Evolutionary conservation across 2,888 invertebrate species (phyloP).

Genomic region (Copidosoma aretas): DNA sequence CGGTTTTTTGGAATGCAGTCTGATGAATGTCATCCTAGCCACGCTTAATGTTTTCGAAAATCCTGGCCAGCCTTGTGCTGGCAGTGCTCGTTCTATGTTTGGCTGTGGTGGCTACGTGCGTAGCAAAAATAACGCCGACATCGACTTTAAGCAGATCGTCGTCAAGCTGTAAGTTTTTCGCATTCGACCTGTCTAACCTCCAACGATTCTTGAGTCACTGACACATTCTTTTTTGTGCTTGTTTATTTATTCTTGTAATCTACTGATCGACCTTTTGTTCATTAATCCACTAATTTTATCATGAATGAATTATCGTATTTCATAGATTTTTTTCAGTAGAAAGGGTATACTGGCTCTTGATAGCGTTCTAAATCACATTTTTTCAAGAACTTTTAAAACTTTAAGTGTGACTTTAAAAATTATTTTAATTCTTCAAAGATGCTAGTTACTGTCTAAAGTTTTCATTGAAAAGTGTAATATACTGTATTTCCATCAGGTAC

Average conservation of each 20-base stretch:
- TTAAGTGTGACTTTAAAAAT: no score
- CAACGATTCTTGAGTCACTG: no score
- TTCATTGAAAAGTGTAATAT: background rate
- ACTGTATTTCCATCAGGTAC: conserved; percentile 67
- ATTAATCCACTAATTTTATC: background rate
- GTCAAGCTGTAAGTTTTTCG: conserved; percentile 80
- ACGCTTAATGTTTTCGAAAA: conserved; percentile 2
- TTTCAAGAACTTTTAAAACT: no score
- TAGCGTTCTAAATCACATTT: no score
- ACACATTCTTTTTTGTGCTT: background rate
- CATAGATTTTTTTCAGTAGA: no score
- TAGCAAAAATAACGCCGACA: conserved; percentile 74
- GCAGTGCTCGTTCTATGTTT: conserved; percentile 63
- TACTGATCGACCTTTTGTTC: background rate
- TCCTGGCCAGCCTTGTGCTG: background rate
- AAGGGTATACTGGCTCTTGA: no score
- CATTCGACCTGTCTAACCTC: conserved; percentile 10
- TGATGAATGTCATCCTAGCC: conserved; percentile 6
- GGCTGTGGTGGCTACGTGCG: conserved; percentile 94
- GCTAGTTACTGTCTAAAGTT: background rate
- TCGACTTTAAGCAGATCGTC: conserved; percentile 87
- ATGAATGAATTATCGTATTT: no score
- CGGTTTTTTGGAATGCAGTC: no score
- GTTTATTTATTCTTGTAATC: background rate
- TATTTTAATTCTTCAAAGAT: background rate